Evolutionary conservation across 1,140 invertebrate genomes (phyloP), one percentile per base, ranked within the genome.

Genomic region (Agrilus planipennis): DNA sequence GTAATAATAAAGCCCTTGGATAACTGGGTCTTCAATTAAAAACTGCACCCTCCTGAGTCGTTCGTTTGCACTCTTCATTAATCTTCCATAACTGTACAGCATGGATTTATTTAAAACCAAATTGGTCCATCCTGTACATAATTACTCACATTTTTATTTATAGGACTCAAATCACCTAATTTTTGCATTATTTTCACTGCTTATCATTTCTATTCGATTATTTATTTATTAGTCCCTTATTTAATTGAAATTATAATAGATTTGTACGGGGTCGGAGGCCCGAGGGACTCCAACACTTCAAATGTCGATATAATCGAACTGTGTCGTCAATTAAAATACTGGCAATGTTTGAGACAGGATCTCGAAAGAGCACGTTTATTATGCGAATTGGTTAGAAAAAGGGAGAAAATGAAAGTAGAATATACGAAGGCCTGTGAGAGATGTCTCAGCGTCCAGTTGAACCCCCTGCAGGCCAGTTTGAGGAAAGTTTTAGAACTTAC

Each of bases 271-370:
- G 23, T 34, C 7, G 43, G 46, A 10, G 45, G 54, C 20, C 41
- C 44, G 0, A 44, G 55, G 16, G 57, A 61, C 34, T 53, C 58
- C 1, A 53, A 52, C 30, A 56, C 55, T 2, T 50, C 41, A 20
- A 56, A 73, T 0, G 71, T 77, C 10, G 74, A 77, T 49, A 72
- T 75, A 0, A 63, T 72, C 14, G 84, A 87, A 60, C 56, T 92
- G 11, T 83, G 84, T 51, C 77, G 83, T 28, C 89, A 96, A 53
- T 67, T 95, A 0, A 92, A 92, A 58, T 93, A 93, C 58, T 94
- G 90, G 87, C 88, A 95, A 56, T 81, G 89, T 53, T 68, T 98
- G 47, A 70, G 93, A 4, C 92, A 97, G 58, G 92, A 97, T 64
- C 67, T 97, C 28, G 94, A 98, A 64, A 73, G 89, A 44, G 91